Conservation (phyloP, 2,113 vertebrate genomes). For the Pagrus major region DNA sequence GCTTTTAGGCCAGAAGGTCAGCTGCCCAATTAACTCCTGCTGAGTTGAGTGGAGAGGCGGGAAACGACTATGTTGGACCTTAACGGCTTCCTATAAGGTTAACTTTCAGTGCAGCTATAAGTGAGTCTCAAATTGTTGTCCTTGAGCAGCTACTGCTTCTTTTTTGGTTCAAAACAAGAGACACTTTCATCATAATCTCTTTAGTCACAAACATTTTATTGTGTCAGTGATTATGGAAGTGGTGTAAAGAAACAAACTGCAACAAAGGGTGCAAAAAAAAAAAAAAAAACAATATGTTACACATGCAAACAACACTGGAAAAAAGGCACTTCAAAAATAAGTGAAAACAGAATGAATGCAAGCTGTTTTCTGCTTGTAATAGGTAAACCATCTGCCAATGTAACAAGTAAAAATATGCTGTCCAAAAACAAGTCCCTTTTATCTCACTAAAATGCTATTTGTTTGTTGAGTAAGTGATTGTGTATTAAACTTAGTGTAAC, state of each 20-base stretch:
- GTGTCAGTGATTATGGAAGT: neutral
- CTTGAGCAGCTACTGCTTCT: neutral
- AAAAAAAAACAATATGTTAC: too few species aligned
- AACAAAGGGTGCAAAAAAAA: too few species aligned
- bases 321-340: too few species aligned
- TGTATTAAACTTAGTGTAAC: too few species aligned
- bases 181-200: neutral
- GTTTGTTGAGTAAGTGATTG: too few species aligned
- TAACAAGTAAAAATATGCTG: too few species aligned
- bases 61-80: neutral
- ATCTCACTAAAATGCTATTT: too few species aligned
- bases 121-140: neutral
- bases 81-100: neutral
- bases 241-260: neutral
- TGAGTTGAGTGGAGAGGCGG: neutral
- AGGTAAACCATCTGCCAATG: too few species aligned
- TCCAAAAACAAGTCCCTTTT: too few species aligned
- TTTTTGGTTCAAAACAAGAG: neutral
- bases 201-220: neutral
- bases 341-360: too few species aligned
- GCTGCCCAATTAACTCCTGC: constrained; percentile 13
- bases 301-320: too few species aligned
- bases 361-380: too few species aligned
- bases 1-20: constrained; percentile 16
- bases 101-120: neutral